phyloP scores from a whole-genome alignment of 2,797 vertebrate species.

The Chiloscyllium punctatum region DNA sequence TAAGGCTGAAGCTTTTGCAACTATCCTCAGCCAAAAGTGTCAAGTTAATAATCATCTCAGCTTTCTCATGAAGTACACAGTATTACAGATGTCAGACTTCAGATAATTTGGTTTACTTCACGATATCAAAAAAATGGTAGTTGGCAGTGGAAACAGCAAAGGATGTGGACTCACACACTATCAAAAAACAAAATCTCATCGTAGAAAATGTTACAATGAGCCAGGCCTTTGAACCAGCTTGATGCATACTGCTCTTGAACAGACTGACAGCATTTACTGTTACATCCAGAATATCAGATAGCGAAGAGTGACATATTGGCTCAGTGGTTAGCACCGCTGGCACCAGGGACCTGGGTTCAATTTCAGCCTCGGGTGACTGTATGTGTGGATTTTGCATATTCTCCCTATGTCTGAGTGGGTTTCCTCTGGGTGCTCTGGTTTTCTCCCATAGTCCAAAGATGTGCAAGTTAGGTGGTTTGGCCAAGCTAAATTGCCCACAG shows the following conservation, averaged over 20 bases:
- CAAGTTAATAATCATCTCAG: not conserved
- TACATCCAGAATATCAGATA: not conserved
- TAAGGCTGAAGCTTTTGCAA: not conserved
- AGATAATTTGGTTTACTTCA: not conserved
- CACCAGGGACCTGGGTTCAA: too few relatives aligned
- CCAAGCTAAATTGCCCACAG: too few relatives aligned
- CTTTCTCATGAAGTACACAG: too few relatives aligned
- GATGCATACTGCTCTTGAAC: not conserved
- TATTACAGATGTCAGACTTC: not conserved
- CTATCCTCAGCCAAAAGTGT: not conserved
- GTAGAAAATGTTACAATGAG: not conserved
- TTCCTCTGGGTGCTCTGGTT: too few relatives aligned
- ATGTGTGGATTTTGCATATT: too few relatives aligned
- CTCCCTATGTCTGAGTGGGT: too few relatives aligned
- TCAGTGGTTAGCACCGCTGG: too few relatives aligned
- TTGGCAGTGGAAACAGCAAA: not conserved
- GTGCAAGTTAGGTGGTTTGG: too few relatives aligned
- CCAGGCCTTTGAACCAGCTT: not conserved
- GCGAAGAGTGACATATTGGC: not conserved
- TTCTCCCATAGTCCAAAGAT: too few relatives aligned
- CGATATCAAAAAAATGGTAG: not conserved
- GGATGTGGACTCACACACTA: not conserved
- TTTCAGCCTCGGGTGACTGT: too few relatives aligned
- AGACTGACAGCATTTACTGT: too few relatives aligned
- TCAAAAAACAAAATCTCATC: conserved; percentile 3